Base-by-base conservation (phyloP, 2,888 invertebrate genomes). In the Epinotia ramella region DNA sequence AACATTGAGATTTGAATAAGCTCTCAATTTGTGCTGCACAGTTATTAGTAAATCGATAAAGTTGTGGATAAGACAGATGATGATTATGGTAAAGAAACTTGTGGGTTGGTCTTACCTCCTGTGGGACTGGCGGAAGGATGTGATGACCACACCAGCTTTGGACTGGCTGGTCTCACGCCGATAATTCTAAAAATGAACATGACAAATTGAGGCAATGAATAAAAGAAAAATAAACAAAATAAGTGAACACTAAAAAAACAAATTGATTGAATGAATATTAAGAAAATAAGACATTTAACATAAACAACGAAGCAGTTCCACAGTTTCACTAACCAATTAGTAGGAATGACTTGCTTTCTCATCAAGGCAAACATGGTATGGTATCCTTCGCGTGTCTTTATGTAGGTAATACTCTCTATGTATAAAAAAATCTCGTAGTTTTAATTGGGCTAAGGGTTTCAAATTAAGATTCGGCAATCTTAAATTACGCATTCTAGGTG, bases 81-180 rank as follows among this genome's bases (percentile, higher is more conserved):
- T 76, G 72, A 73, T 24, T 24, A 33, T 44, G 44, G 28, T 44
- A 56, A 49, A 73, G n/a, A 20, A n/a, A 40, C 56, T 16, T 62
- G 53, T 24, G 65, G 24, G 59, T 70, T 40, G n/a, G 16, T 65
- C 77, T 86, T 92, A 98, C 97, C 98, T 97, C 88, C 98, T 92
- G 84, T 98, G 97, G 16, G 98, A 98, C 86, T 98, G 97, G 68
- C 98, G 94, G 83, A 97, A 98, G 3, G 98, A 98, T 2, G 98
- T 98, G 74, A 98, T 98, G 70, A 98, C 98, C 9, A 98, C 98
- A 0, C 98, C 98, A 2, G 97, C 98, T 89, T 97, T 97, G 79
- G 94, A 92, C 79, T 94, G 94, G 56, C 89, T 89, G 16, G 93
- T 92, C 80, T 95, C 95, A 0, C 95, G 91, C 7, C 95, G 93